Base-by-base conservation (phyloP, 2,797 vertebrate genomes). In the Clarias pachynema region DNA sequence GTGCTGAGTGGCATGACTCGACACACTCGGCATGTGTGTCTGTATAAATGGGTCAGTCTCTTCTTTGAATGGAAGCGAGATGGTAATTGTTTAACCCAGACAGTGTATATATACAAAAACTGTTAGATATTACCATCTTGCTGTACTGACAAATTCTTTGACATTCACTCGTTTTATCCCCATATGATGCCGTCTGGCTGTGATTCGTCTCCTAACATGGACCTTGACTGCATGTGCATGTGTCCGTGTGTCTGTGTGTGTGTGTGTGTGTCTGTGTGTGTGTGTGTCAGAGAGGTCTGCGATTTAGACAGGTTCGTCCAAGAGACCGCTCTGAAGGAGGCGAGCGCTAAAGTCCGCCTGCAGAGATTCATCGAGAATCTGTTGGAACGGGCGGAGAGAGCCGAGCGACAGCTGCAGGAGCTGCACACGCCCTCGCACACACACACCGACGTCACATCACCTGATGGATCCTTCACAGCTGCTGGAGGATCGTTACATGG, bases 291-390 rank as follows among this genome's bases (percentile, higher is more conserved):
- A 83, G 93, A 95, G 87, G 92, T 95, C 90, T 85, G 77, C 24
- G 90, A 93, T 84, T 81, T 95, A 9, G 92, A 94, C 88, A 78
- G 73, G 79, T 95, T 94, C 56, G 92, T 95, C 69, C 92, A 90
- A 4, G 89, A 88, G 69, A 94, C 91, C 0, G 93, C 94, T 0
- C 72, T 91, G 66, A 94, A 88, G 66, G 94, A 94, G 84, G 92
- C 91, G 0, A 87, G 90, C 0, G 94, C 94, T 1, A 95, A 95
- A 86, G 87, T 88, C 81, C 90, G 91, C 63, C 93, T 95, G 24
- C 94, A 95, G 91, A 90, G 59, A 62, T 90, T 90, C 79, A 90
- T 90, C 3, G 89, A 90, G 82, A 87, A 89, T 31, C 80, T 90
- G 57, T 56, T 90, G 85, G 86, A 85, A 57, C 63, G 89, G 72